phyloP scores from a whole-genome alignment of 2,888 invertebrate genomes.

The Argyresthia goedartella region DNA sequence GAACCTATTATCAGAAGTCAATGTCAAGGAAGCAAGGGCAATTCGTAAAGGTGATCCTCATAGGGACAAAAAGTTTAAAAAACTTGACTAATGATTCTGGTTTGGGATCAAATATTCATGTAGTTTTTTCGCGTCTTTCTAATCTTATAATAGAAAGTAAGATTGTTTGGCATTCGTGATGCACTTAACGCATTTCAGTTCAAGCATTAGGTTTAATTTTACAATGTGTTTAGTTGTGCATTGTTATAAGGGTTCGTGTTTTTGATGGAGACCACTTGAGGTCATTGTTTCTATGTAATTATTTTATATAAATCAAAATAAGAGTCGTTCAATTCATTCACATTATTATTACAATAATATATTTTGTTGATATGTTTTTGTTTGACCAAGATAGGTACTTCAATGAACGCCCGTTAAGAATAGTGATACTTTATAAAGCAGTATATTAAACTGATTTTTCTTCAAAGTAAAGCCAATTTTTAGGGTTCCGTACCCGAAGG shows the following conservation, averaged over 20 bases:
- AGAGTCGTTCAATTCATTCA: no score
- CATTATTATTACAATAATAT: no score
- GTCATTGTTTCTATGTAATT: not conserved
- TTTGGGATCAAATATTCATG: slow-evolving; percentile 67
- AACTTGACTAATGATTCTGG: slow-evolving; percentile 69
- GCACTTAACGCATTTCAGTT: slow-evolving; percentile 61
- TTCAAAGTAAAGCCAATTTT: no score
- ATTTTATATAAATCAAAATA: not conserved
- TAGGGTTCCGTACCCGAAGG: no score
- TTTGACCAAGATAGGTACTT: no score
- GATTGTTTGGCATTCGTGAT: slow-evolving; percentile 43
- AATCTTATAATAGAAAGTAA: slow-evolving; percentile 5
- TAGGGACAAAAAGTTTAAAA: slow-evolving; percentile 41
- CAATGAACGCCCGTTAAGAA: no score
- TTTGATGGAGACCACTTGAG: not conserved
- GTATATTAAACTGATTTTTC: no score
- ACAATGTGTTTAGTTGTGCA: slow-evolving; percentile 7
- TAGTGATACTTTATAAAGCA: no score
- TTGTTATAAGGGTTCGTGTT: no score
- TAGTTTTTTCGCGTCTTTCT: slow-evolving; percentile 35
- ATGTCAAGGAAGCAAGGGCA: slow-evolving; percentile 36
- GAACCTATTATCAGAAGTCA: slow-evolving; percentile 49
- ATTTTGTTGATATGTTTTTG: no score
- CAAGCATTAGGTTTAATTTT: slow-evolving; percentile 59
- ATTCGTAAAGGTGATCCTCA: slow-evolving; percentile 40